Evolutionary conservation across 1,140 invertebrate genomes (phyloP), one percentile per base, ranked within the genome.

Genomic region (Ooceraea biroi): DNA sequence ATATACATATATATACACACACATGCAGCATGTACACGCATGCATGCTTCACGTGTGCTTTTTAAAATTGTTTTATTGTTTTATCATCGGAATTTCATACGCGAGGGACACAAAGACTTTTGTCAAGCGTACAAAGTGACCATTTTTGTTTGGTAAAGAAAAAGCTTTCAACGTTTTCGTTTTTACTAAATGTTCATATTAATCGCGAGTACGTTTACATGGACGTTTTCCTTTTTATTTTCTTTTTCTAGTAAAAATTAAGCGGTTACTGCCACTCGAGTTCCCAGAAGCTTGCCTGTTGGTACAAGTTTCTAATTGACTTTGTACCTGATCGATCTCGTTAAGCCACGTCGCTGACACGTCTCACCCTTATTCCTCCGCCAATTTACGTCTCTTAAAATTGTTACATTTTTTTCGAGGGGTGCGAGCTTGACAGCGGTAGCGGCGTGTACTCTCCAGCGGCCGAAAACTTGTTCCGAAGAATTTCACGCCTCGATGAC

Each of bases 381-480:
- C 73, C 60, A 77, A 77, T 77, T 77, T 77, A 77, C 44, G 46
- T 66, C 73, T 66, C 36, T 77, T 50, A 66, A 36, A 77, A 46
- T 10, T 10, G 27, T 65, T 48, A 77, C 27, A 76, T 50, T 27
- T 77, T 77, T 77, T 77, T 77, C 19, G 44, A 65, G 27, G 30
- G 19, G 27, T 44, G 12, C 46, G 30, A 77, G 60, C 65, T 77
- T 77, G 73, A 66, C 44, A 36, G 60, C 36, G 52, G 36, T 8
- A 19, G 71, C 27, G 50, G 27, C 60, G 1, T 52, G 27, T 77
- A 66, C 44, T 65, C 58, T 77, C 73, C 27, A 52, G 61, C 27
- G 73, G 22, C 60, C 36, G 27, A 12, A 30, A 77, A 77, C 44
- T 77, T 77, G 73, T 44, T 30, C 46, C 60, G 19, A 77, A 77